Conservation (phyloP, 2,888 invertebrate species). For the Lithophane semibrunnea region DNA sequence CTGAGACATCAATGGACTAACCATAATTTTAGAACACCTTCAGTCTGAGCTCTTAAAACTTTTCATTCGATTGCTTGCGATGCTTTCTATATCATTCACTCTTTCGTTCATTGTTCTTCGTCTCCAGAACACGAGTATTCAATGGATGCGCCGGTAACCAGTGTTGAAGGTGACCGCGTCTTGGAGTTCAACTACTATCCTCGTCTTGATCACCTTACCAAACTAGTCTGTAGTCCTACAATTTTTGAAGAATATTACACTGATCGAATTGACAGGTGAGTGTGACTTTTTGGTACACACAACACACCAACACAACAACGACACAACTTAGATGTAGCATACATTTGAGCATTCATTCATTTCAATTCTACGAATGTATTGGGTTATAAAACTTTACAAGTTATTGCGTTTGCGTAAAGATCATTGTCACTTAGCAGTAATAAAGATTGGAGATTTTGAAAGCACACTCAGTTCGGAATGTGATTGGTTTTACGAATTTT, state of each 20-base stretch:
- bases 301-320: too few relatives aligned
- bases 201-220: constrained; percentile 93
- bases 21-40: neutral
- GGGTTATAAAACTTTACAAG: too few relatives aligned
- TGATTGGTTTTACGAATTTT: too few relatives aligned
- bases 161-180: constrained; percentile 81
- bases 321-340: too few relatives aligned
- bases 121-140: constrained; percentile 82
- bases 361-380: too few relatives aligned
- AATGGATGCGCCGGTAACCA: constrained; percentile 76
- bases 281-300: neutral
- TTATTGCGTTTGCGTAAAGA: too few relatives aligned
- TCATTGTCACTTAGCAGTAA: too few relatives aligned
- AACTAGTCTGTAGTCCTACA: constrained; percentile 88
- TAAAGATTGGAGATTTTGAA: too few relatives aligned
- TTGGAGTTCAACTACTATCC: constrained; percentile 89
- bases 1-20: too few relatives aligned
- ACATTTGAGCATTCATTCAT: too few relatives aligned
- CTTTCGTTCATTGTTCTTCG: neutral
- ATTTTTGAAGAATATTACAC: constrained; percentile 91
- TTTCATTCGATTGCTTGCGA: neutral
- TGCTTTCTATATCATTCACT: neutral
- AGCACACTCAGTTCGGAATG: too few relatives aligned
- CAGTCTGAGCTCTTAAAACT: neutral
- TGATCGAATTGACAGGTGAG: constrained; percentile 89